Base-by-base conservation (phyloP, 2,113 vertebrate species). In the Oreocharis arfaki region DNA sequence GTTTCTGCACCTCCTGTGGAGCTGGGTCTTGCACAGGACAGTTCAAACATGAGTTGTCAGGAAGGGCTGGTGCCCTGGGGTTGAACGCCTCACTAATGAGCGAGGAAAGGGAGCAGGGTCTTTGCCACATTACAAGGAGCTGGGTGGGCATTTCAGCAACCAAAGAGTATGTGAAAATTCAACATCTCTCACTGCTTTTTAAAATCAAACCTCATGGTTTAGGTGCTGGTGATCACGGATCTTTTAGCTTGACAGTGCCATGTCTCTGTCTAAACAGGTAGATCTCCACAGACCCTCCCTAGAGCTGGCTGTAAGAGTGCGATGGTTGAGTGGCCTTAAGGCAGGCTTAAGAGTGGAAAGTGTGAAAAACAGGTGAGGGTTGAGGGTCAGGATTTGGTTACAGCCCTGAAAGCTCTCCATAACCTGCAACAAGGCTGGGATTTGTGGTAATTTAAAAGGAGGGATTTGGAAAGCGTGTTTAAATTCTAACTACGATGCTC, bases 291-390 rank as follows among this genome's bases (percentile, higher is more conserved):
- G 42, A 41, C 4, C 42, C 10, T 56, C 50, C 20, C 42, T 42
- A 42, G 30, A 75, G 35, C 83, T 57, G 50, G 19, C 30, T 57
- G 20, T 16, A 42, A 26, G 42, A 16, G 5, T 24, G 30, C 16
- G 13, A 30, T 41, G 16, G 42, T n/a, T n/a, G n/a, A n/a, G n/a
- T n/a, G n/a, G n/a, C n/a, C n/a, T n/a, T n/a, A 75, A 57, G 35
- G 13, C 30, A 67, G 35, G 70, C 13, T 65, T 57, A 42, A 32
- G 30, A 49, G 20, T n/a, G 35, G 16, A 61, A 63, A 6, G 14
- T 37, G 32, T 74, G 50, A 26, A 42, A 46, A 47, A 8, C 1
- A 13, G 24, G 0, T 11, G 15, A 18, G 8, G 9, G 2, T 5
- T 70, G 56, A 33, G 33, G 8, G 27, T 67, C 60, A 78, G 44